These are phyloP conservation scores for Bos javanicus DNA, from an alignment of 2,113 vertebrate genomes.

Conservation along the genomic window DNA sequence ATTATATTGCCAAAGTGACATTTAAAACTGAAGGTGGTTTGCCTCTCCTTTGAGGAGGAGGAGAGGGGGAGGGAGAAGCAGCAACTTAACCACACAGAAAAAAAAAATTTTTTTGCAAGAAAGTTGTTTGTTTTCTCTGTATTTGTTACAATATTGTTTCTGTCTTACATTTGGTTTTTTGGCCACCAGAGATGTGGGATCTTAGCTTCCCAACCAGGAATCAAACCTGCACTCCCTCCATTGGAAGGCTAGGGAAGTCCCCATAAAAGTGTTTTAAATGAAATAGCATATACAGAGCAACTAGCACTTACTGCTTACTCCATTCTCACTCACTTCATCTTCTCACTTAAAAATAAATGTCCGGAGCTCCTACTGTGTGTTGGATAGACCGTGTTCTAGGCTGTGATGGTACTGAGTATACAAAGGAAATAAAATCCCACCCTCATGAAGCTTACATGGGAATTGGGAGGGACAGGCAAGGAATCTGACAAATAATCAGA, in stretches of 20 bases:
- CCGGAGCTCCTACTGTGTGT: not conserved
- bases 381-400: not conserved
- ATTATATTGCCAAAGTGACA: not conserved
- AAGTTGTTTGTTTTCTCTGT: not conserved
- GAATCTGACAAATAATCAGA: not conserved
- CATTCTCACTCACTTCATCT: not conserved
- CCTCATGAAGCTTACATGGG: not conserved
- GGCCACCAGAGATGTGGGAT: not conserved
- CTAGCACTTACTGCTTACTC: not conserved
- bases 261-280: not conserved
- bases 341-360: not conserved
- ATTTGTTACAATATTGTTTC: not conserved
- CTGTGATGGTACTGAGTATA: not conserved
- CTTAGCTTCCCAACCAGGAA: not conserved
- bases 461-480: not conserved
- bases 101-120: not conserved
- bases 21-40: not conserved
- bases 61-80: not conserved
- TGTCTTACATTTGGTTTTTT: not conserved
- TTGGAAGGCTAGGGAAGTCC: not conserved
- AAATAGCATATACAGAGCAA: not conserved
- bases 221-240: not conserved
- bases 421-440: not conserved
- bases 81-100: not conserved
- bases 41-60: not conserved